A percentile compares a stretch with the other conserved stretches of the same genome.
Evolutionary conservation across 2,113 vertebrate genomes (phyloP).

Genomic region (Trachemys scripta): DNA sequence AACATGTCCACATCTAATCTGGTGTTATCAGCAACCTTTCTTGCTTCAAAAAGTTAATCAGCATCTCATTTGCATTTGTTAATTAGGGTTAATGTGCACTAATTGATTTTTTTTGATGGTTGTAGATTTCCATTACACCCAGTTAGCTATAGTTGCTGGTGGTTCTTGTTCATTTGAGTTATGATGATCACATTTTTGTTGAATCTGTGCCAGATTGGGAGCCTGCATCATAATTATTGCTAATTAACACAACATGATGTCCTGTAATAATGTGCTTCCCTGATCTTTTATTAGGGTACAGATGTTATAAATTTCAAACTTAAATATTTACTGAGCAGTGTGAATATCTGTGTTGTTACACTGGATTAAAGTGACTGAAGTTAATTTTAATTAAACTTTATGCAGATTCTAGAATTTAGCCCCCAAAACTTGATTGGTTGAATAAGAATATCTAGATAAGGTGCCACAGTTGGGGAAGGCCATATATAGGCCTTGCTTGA

Average conservation of each 20-base stretch:
- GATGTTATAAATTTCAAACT: constrained; percentile 76
- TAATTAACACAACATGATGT: constrained; percentile 87
- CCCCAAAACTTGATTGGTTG: neutral
- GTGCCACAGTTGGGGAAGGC: neutral
- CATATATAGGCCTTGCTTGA: neutral
- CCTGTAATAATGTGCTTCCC: constrained; percentile 73
- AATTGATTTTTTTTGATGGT: constrained; percentile 90
- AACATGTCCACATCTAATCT: constrained; percentile 83
- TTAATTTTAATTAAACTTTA: neutral
- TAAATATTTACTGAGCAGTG: constrained; percentile 63
- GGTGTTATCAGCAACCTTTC: constrained; percentile 73
- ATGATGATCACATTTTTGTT: constrained; percentile 83
- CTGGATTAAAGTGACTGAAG: neutral
- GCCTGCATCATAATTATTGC: constrained; percentile 86
- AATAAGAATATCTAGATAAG: neutral
- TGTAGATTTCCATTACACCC: constrained; percentile 86
- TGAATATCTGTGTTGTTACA: neutral
- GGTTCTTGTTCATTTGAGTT: constrained; percentile 82
- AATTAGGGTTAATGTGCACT: constrained; percentile 89
- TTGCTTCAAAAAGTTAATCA: constrained; percentile 89
- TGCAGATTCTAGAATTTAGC: neutral
- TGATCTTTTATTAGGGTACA: constrained; percentile 60
- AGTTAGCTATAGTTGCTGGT: constrained; percentile 83
- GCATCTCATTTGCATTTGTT: constrained; percentile 88
- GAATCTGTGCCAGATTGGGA: constrained; percentile 83